phyloP scores from a whole-genome alignment of 2,888 invertebrate species.

The Cylindroiulus punctatus region DNA sequence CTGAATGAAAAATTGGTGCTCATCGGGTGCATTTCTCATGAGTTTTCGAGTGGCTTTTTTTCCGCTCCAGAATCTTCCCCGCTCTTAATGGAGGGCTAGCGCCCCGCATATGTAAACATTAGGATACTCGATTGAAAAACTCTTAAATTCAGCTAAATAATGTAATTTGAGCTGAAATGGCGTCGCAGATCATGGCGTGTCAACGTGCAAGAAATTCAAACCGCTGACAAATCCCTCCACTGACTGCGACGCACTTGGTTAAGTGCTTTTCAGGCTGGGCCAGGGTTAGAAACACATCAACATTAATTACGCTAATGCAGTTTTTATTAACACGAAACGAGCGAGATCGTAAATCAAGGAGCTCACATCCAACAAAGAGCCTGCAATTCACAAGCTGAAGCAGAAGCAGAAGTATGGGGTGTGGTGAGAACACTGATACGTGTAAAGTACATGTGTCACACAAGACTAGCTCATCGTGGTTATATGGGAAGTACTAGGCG shows the following conservation, averaged over 20 bases:
- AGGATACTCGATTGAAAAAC: not conserved
- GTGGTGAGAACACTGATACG: too few relatives aligned
- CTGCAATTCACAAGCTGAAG: not conserved
- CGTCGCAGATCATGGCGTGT: not conserved
- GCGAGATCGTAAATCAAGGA: slow-evolving; percentile 22
- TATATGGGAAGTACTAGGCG: not conserved
- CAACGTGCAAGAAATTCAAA: not conserved
- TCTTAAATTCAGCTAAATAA: not conserved
- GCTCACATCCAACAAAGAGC: not conserved
- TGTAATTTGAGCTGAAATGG: not conserved
- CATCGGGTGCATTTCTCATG: not conserved
- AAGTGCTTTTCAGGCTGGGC: slow-evolving; percentile 16
- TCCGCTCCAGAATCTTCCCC: not conserved
- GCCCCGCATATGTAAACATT: not conserved
- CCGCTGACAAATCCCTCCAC: slow-evolving; percentile 6
- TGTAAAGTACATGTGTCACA: too few relatives aligned
- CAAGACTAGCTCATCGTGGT: too few relatives aligned
- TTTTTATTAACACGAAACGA: slow-evolving; percentile 37
- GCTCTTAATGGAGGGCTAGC: not conserved
- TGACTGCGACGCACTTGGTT: not conserved
- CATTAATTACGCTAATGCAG: slow-evolving; percentile 42
- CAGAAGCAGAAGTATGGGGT: too few relatives aligned
- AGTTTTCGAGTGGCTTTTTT: not conserved
- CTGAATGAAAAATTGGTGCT: not conserved
- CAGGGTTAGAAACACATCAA: slow-evolving; percentile 34